Conservation (phyloP, 2,797 vertebrate genomes). For the Anniella stebbinsi region DNA sequence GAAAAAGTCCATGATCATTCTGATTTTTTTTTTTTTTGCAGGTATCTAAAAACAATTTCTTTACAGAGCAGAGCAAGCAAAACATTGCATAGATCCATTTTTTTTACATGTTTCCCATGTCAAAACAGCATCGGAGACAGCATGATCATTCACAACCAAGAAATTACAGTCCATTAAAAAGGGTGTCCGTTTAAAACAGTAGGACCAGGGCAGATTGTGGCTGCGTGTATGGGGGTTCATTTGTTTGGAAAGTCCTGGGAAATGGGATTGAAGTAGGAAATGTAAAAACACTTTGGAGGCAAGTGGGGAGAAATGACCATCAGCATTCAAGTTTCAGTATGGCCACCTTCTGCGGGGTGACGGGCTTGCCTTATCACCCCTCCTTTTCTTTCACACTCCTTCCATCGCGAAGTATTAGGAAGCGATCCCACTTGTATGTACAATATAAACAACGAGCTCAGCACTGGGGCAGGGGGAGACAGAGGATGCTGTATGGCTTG, state of each 20-base stretch:
- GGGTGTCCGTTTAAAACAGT: constrained; percentile 34
- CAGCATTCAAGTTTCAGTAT: not conserved
- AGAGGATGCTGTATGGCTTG: not conserved
- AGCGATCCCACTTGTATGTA: constrained; percentile 29
- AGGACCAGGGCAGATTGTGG: not conserved
- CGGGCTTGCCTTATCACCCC: not conserved
- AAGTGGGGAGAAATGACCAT: not conserved
- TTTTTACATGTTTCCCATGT: not conserved
- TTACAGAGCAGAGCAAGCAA: constrained; percentile 19
- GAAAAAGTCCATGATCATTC: not conserved
- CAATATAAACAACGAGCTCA: constrained; percentile 25
- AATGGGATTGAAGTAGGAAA: constrained; percentile 16
- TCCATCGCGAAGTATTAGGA: not conserved
- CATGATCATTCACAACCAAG: constrained; percentile 12
- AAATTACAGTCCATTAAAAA: constrained; percentile 35
- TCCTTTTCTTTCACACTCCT: not conserved
- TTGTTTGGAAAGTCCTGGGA: constrained; percentile 21
- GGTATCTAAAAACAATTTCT: not conserved
- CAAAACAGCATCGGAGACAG: not conserved
- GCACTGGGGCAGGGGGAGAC: not conserved
- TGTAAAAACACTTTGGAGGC: not conserved
- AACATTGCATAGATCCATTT: constrained; percentile 68
- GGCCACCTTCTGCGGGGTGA: constrained; percentile 28
- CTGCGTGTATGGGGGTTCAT: not conserved
- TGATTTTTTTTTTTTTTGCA: not conserved